Percentiles rank a stretch among this genome's conserved stretches.
These are phyloP conservation scores for Myrmecophaga tridactyla DNA, from an alignment of 2,113 vertebrate species.

Conservation along the genomic window DNA sequence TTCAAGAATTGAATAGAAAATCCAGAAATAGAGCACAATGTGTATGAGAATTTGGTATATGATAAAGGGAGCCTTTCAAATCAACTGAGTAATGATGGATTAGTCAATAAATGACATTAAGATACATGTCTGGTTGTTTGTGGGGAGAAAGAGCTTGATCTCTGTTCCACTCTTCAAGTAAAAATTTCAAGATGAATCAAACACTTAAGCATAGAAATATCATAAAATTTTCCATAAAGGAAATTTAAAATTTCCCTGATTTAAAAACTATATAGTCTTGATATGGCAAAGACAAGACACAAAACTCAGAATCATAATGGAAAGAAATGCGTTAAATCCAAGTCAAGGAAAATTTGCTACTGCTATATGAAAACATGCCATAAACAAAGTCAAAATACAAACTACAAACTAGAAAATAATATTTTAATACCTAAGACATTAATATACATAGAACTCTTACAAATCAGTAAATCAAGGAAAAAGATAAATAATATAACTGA, in stretches of 20 bases:
- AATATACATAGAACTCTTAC: neutral
- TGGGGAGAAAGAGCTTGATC: neutral
- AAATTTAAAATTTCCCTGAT: neutral
- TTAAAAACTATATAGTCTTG: neutral
- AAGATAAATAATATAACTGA: neutral
- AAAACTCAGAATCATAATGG: conserved; percentile 9
- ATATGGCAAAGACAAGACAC: neutral
- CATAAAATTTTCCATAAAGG: no score
- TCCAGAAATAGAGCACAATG: neutral
- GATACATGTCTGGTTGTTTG: neutral
- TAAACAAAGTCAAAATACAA: conserved; percentile 1
- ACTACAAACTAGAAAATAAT: neutral
- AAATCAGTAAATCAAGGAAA: neutral
- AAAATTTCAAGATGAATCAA: neutral
- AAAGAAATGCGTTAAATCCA: neutral
- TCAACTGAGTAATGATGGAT: neutral
- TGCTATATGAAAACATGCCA: neutral
- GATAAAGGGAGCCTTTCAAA: neutral
- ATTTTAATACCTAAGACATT: conserved; percentile 12
- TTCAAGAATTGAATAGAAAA: neutral
- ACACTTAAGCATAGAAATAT: neutral
- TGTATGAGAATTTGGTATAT: neutral
- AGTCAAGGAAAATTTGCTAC: neutral
- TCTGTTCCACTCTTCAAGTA: neutral
- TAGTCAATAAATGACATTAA: neutral